Evolutionary conservation across 2,113 vertebrate species (phyloP), one percentile per base, ranked within the genome.

Genomic region (Taurulus bubalis): DNA sequence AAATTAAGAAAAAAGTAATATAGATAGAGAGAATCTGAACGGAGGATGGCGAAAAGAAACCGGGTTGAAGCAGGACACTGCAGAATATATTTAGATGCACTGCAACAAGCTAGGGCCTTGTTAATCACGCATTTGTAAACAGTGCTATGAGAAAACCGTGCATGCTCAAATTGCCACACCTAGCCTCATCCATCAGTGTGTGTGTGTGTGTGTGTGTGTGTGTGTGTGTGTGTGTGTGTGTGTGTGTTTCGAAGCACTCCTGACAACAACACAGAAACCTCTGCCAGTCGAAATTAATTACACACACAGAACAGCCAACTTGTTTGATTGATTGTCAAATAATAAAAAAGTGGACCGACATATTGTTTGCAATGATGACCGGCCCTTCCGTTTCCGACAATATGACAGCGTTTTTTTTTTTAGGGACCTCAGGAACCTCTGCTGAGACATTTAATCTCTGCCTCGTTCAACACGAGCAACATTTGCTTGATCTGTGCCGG

Each of bases 401-500:
- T 36, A 10, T 18, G 22, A 51, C 28, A 70, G 30, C 30, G 34
- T 2, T 18, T 5, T 2, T 5, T 2, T 69, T 5, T 14, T 14
- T 22, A 24, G 26, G 1, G 36, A 20, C 28, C 4, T 14, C 26
- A 51, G 10, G 30, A 34, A 74, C 36, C 28, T 28, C 60, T 40
- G 45, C 38, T 64, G 51, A 47, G 15, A 55, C 51, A 32, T 40
- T 34, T 62, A 71, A 74, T 80, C 66, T 4, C 36, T 45, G 34
- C 62, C 71, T 72, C 8, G 26, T 79, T 75, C 78, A 53, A 71
- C 45, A n/a, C 3, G 14, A 36, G 68, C 28, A 73, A 34, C 18
- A 55, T 82, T 28, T 71, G 42, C 64, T 59, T 74, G 28, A 79
- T 77, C 67, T 45, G 22, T 26, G 12, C 56, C 71, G 65, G 71